These are phyloP conservation scores for Scaptomyza montana DNA, from an alignment of 1,140 invertebrate species.

Conservation along the genomic window DNA sequence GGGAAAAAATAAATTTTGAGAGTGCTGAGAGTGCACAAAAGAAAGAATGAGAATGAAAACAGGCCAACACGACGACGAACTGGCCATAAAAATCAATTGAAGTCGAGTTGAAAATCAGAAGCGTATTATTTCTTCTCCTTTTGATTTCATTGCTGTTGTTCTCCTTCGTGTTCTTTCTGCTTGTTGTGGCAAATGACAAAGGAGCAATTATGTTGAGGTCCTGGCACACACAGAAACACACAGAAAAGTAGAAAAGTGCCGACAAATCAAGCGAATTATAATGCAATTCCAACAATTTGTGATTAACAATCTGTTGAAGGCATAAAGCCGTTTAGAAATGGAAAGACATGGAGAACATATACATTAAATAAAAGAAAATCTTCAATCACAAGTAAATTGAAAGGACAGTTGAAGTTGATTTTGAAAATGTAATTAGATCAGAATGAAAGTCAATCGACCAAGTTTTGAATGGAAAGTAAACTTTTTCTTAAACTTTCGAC, in stretches of 20 bases:
- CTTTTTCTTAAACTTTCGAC: neutral
- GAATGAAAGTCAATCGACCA: neutral
- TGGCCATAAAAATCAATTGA: constrained; percentile 77
- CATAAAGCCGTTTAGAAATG: constrained; percentile 15
- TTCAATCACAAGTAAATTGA: constrained; percentile 30
- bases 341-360: neutral
- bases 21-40: constrained; percentile 20
- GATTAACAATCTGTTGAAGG: constrained; percentile 60
- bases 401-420: constrained; percentile 1
- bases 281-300: constrained; percentile 60
- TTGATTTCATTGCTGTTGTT: constrained; percentile 28
- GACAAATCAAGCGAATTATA: constrained; percentile 61
- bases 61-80: constrained; percentile 27
- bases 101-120: constrained; percentile 80
- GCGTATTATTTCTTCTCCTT: constrained; percentile 74
- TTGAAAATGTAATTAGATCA: neutral
- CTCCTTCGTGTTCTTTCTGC: constrained; percentile 27
- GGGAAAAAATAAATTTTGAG: constrained; percentile 12
- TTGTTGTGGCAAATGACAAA: constrained; percentile 75
- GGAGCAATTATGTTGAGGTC: constrained; percentile 73
- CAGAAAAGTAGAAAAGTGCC: constrained; percentile 41
- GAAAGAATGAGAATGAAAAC: constrained; percentile 3
- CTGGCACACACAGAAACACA: constrained; percentile 8
- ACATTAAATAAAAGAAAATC: constrained; percentile 20
- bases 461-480: neutral